phyloP scores from a whole-genome alignment of 1,140 invertebrate genomes.

The Tetramorium alpestre region DNA sequence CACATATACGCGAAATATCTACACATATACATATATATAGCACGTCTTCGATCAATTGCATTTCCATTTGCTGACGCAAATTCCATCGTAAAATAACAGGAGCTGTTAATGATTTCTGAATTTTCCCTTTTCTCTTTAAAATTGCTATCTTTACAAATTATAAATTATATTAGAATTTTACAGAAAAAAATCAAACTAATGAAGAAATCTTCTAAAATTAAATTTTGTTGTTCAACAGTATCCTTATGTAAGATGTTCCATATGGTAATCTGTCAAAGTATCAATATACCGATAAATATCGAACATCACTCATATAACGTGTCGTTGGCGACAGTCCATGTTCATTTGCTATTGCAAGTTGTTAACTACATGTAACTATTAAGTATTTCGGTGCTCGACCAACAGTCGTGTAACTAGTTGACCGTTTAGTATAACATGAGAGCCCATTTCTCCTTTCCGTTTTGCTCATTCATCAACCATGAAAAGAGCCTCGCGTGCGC shows the following conservation, averaged over 20 bases:
- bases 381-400: conserved; percentile 35
- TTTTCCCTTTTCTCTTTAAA: background rate
- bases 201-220: background rate
- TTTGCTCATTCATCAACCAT: conserved; percentile 63
- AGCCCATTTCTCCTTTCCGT: conserved; percentile 52
- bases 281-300: background rate
- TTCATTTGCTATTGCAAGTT: background rate
- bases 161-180: background rate
- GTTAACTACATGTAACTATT: conserved; percentile 54
- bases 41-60: conserved; percentile 1
- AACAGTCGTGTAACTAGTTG: conserved; percentile 23
- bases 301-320: background rate
- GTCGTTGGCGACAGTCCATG: background rate
- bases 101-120: background rate
- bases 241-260: background rate
- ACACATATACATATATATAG: background rate
- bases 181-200: background rate
- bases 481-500: conserved; percentile 62
- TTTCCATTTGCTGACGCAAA: background rate
- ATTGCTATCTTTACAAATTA: background rate
- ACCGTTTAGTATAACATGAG: conserved; percentile 53
- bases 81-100: background rate
- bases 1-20: conserved; percentile 24
- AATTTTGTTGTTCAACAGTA: background rate
- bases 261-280: background rate